phyloP scores from a whole-genome alignment of 2,888 invertebrate genomes.

The Melieria crassipennis region DNA sequence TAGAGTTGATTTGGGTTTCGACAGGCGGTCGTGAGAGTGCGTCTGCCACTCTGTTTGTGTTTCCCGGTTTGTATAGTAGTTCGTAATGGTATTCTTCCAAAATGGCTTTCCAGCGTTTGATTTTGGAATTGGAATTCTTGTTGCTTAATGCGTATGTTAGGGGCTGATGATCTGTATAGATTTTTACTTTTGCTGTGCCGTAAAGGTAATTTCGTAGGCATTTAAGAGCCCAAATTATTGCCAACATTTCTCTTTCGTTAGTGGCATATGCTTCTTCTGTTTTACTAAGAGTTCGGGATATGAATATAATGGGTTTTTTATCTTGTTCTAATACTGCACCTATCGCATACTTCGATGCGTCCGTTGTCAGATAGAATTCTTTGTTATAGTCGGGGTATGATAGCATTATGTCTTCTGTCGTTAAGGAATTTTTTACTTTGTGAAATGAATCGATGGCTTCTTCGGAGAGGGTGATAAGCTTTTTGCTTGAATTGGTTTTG shows the following conservation, averaged over 20 bases:
- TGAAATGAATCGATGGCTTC: conserved; percentile 31
- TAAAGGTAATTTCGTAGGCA: no score
- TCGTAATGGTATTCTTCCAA: no score
- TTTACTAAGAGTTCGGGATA: no score
- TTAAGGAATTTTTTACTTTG: conserved; percentile 37
- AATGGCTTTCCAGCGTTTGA: no score
- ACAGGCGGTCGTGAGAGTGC: not conserved
- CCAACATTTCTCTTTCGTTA: not conserved
- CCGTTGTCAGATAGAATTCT: conserved; percentile 46
- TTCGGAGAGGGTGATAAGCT: conserved; percentile 26
- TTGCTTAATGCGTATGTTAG: no score
- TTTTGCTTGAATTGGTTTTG: no score
- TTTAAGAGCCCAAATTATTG: not conserved
- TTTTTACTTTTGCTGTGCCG: no score
- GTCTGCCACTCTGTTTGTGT: not conserved
- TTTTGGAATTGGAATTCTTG: no score
- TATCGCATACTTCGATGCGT: conserved; percentile 49
- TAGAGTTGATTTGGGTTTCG: not conserved
- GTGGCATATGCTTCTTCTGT: not conserved
- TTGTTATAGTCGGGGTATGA: conserved; percentile 39
- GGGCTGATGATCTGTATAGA: no score
- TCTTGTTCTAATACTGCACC: conserved; percentile 46
- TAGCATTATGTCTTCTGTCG: conserved; percentile 34
- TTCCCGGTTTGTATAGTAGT: not conserved
- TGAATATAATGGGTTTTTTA: conserved; percentile 26